Evolutionary conservation across 2,888 invertebrate genomes (phyloP), one percentile per base, ranked within the genome.

Genomic region (Heterodera filipjevi): DNA sequence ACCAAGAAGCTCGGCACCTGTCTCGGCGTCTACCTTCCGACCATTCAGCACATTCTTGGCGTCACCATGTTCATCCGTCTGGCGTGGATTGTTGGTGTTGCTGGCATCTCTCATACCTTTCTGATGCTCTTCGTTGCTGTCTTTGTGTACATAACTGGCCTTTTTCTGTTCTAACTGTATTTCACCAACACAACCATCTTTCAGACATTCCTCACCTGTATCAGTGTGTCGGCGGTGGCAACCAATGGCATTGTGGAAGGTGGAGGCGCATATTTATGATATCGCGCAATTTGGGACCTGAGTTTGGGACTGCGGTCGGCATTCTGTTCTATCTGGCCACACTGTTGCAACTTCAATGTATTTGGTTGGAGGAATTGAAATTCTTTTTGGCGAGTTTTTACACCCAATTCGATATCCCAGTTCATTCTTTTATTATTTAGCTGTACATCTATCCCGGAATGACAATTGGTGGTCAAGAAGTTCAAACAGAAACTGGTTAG

Each of bases 241-340:
- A 99, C 99, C 66, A 99, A 99, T 91, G 99, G 99, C 49, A 97
- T 97, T 85, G 97, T 99, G 81, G 96, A 98, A 78, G 83, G 86
- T 44, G 99, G 99, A 80, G 99, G 98, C 80, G 96, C 96, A 81
- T 98, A 98, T 92, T 99, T 97, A 97, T 98, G 96, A 97, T 99
- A 91, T 96, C 96, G 19, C 93, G 98, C 16, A 90, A 92, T 70
- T 89, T 92, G 85, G 99, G 99, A 22, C 98, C 98, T 1, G 99
- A 99, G 91, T 99, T 98, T 91, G 99, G 99, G 73, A 98, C 98
- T 35, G 98, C 99, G 66, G 98, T 99, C 35, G 99, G 99, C 73
- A 94, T 99, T 93, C 92, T 99, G 73, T 99, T 99, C 92, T 99
- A 99, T 91, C 94, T 97, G 76, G 99, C 97, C 75, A 98, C 82